Evolutionary conservation across 2,888 invertebrate species (phyloP).

Genomic region (Epinotia demarniana): DNA sequence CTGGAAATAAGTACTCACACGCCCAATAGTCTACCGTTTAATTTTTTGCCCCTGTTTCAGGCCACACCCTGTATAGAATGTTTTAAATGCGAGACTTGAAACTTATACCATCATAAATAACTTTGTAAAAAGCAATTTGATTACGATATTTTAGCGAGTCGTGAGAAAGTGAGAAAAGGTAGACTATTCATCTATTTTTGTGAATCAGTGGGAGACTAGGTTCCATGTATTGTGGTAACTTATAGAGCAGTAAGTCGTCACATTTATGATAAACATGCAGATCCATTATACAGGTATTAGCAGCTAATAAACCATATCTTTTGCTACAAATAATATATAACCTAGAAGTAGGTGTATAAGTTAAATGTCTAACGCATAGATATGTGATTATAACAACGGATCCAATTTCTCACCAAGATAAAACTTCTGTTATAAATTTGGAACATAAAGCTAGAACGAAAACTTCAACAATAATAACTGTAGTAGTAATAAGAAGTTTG

Average conservation of each 20-base stretch:
- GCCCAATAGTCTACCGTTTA: no score
- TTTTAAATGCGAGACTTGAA: slow-evolving; percentile 15
- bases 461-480: no score
- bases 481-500: no score
- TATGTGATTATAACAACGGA: no score
- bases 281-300: background rate
- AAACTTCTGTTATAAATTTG: no score
- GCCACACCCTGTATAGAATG: no score
- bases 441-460: no score
- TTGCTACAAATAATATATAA: background rate
- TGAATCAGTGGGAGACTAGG: background rate
- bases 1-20: no score
- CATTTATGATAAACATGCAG: background rate
- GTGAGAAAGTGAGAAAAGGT: slow-evolving; percentile 13
- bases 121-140: slow-evolving; percentile 7
- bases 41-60: no score
- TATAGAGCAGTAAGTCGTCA: background rate
- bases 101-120: background rate
- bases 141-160: slow-evolving; percentile 8
- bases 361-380: no score
- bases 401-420: no score
- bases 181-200: slow-evolving; percentile 24
- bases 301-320: background rate
- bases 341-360: background rate
- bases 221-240: background rate